Conservation (phyloP, 2,888 invertebrate genomes). For the Drosophila yooni region DNA sequence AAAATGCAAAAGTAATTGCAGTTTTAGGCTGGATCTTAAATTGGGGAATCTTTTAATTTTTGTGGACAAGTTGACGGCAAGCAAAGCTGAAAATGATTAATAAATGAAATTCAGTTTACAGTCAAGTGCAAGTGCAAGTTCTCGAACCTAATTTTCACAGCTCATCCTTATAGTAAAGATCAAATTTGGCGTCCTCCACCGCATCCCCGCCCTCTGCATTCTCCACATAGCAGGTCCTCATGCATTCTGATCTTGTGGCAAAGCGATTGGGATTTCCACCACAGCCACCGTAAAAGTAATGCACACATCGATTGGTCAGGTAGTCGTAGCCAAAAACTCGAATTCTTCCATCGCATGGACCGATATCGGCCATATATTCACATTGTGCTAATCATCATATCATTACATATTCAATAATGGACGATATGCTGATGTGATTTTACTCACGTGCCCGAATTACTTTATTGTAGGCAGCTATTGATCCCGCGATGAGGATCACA, state of each 20-base stretch:
- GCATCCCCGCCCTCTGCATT: slow-evolving; percentile 23
- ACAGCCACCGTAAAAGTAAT: slow-evolving; percentile 60
- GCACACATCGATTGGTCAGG: slow-evolving; percentile 55
- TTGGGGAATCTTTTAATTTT: fast-evolving
- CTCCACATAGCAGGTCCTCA: slow-evolving; percentile 44
- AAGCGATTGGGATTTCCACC: slow-evolving; percentile 68
- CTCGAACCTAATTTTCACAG: neutral
- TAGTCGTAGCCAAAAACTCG: slow-evolving; percentile 66
- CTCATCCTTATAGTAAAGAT: slow-evolving; percentile 11
- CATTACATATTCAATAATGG: neutral
- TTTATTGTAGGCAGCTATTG: slow-evolving; percentile 13
- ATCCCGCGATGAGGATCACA: neutral
- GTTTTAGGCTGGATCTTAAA: too few species aligned
- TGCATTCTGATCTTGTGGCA: slow-evolving; percentile 48
- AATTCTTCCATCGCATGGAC: slow-evolving; percentile 40
- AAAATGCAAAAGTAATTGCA: neutral
- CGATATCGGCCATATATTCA: slow-evolving; percentile 52
- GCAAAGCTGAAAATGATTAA: neutral
- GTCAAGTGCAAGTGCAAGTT: too few species aligned
- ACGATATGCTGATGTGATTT: neutral
- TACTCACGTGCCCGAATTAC: slow-evolving; percentile 38
- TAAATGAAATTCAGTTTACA: too few species aligned
- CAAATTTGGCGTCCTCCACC: slow-evolving; percentile 15
- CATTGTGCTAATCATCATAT: slow-evolving; percentile 39
- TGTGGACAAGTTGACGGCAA: neutral